Base-by-base conservation (phyloP, 1,140 invertebrate species). In the Drosophila auraria region DNA sequence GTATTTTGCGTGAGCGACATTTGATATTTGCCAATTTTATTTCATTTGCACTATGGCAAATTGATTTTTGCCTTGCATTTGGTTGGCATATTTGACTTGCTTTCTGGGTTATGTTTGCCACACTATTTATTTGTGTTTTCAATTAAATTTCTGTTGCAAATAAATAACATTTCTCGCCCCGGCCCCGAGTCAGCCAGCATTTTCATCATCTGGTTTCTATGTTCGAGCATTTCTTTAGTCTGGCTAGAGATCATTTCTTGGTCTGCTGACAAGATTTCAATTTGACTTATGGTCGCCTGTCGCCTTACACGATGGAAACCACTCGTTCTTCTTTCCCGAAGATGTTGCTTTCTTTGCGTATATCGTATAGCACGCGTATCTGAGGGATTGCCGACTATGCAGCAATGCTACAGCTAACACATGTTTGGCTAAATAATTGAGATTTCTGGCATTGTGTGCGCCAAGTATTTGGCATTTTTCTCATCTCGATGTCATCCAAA, bases 371-470 rank as follows among this genome's bases (percentile, higher is more conserved):
- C 80, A 83, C 80, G 83, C 83, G 81, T 78, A 81, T 87, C 69
- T 89, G 81, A 87, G 84, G 84, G 69, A 87, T 90, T 78, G 84
- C 69, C 62, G 64, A 61, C 80, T 70, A 87, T 79, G 81, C 75
- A 74, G 65, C 78, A 69, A 63, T 80, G 72, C 69, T 65, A 90
- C 81, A 87, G 84, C 62, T 64, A 65, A 89, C 84, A 87, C 81
- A 89, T 87, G 84, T 89, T 89, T 89, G 70, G 74, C 69, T 78
- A 80, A 89, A 87, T 87, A 87, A 84, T 89, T 87, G 77, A 84
- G 78, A 87, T 89, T 83, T 83, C 77, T 83, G 51, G 61, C 66
- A 50, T 64, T 77, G 65, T 60, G 40, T 63, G 53, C 30, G 49
- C 40, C 79, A 73, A 82, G 74, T 82, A 78, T 89, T 83, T 83